Evolutionary conservation across 1,140 invertebrate genomes (phyloP), one percentile per base, ranked within the genome.

Genomic region (Nilaparvata lugens): DNA sequence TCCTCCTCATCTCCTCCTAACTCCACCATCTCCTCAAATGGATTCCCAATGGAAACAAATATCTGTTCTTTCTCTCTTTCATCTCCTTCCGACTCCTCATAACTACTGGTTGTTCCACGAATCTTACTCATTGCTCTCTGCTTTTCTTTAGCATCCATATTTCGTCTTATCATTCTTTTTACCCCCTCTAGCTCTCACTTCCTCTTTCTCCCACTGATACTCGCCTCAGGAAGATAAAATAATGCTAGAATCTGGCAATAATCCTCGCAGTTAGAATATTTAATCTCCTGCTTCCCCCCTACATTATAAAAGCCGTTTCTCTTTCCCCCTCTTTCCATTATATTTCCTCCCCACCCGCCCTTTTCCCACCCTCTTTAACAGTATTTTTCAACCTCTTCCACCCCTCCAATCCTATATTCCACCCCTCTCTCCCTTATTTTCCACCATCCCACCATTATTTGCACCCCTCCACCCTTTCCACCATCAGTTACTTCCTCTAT

Each of bases 221-320:
- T 51, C 24, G 7, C 3, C 9, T 11, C 1, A 11, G 13, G 31
- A 4, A 4, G 31, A 35, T 35, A 35, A 35, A 35, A 35, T 35
- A 35, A 35, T 35, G 31, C 31, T 35, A 35, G 31, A 35, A 23
- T 51, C 48, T 51, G 19, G 19, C 24, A 21, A 21, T 51, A 23
- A 21, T 51, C 24, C 48, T 13, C 14, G 11, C 24, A 7, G 19
- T 51, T 25, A 23, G 19, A 23, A 21, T 51, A 23, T 25, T 51
- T 51, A 21, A 23, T 51, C 48, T 51, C 48, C 48, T 51, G 19
- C 48, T 51, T 13, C 48, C 48, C 48, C 48, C 24, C 48, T 25
- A 23, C 11, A 21, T 51, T 25, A 21, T 51, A 21, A 21, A 7
- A 1, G 19, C 24, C 48, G 19, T 25, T 25, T 51, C 48, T 25